A percentile compares a stretch with the other conserved stretches of the same genome.
phyloP scores from a whole-genome alignment of 2,113 vertebrate species.

The Pungitius pungitius region DNA sequence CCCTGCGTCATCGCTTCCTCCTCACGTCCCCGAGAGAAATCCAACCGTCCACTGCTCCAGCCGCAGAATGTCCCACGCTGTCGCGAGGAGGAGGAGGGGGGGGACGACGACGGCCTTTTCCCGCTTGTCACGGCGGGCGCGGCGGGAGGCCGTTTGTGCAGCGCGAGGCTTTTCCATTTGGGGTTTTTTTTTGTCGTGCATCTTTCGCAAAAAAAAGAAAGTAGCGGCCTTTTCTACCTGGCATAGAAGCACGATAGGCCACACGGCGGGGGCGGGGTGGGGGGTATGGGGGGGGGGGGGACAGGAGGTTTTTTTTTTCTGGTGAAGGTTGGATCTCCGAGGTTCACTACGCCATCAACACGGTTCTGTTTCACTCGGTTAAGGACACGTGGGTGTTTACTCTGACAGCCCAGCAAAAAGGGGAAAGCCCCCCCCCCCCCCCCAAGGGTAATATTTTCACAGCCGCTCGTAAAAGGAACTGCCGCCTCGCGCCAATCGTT shows the following conservation, averaged over 20 bases:
- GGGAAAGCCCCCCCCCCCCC: no score
- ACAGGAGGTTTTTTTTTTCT: no score
- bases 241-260: constrained; percentile 8
- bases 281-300: no score
- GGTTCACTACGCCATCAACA: constrained; percentile 12
- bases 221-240: neutral
- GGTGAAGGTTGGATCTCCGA: no score
- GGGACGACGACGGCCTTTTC: neutral
- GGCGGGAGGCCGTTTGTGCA: no score
- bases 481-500: constrained; percentile 34
- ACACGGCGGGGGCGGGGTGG: no score
- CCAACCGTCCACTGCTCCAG: constrained; percentile 34
- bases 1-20: constrained; percentile 78
- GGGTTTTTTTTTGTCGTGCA: no score
- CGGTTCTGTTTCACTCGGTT: constrained; percentile 11
- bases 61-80: constrained; percentile 54
- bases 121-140: no score
- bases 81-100: constrained; percentile 54
- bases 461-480: constrained; percentile 35
- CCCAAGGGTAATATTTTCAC: constrained; percentile 53
- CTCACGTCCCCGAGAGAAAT: constrained; percentile 70
- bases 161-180: no score
- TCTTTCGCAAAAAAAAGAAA: no score
- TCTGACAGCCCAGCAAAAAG: constrained; percentile 24
- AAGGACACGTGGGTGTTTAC: constrained; percentile 34